Evolutionary conservation across 2,888 invertebrate species (phyloP), one percentile per base, ranked within the genome.

Genomic region (Patella pellucida): DNA sequence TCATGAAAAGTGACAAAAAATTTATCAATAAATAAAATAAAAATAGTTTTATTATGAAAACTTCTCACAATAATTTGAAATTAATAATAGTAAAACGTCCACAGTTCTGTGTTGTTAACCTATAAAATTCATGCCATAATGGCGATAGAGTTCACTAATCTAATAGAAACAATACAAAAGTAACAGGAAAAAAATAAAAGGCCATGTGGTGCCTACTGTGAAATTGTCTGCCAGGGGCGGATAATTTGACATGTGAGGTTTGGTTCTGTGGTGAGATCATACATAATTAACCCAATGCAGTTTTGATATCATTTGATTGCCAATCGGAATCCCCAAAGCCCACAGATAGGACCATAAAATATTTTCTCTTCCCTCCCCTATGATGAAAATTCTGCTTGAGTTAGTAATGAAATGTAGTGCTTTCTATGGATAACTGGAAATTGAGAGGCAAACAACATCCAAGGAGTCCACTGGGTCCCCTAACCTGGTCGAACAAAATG

Each of bases 231-330:
- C 23, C 19, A 62, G 62, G 62, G 62, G 19, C 23, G 62, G 62
- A 23, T 62, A 62, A 62, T 62, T 62, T 62, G 62, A 62, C 62
- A 62, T 62, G 62, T 62, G 62, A 62, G 62, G 62, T 62, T 62
- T 62, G 62, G 23, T 62, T 62, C 62, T 62, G 62, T 62, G 23
- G 19, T 23, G 62, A 62, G 62, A 62, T 62, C 62, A 62, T 62
- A 23, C 62, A 23, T 62, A 62, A 62, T 62, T 62, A 62, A 62
- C 62, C 62, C 62, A 62, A 62, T 62, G 62, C 62, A 62, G 62
- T 62, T 62, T 62, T 62, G 19, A 62, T 62, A 62, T 62, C 19
- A 62, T 23, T 62, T 62, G 62, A 62, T 62, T 19, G 62, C 23
- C 23, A 62, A 62, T 62, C 14, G 19, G 62, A 62, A 23, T 62